Evolutionary conservation across 92 coral and sea anemone species (phyloP), one percentile per base, ranked within the genome.

Genomic region (Actinernus sp.): DNA sequence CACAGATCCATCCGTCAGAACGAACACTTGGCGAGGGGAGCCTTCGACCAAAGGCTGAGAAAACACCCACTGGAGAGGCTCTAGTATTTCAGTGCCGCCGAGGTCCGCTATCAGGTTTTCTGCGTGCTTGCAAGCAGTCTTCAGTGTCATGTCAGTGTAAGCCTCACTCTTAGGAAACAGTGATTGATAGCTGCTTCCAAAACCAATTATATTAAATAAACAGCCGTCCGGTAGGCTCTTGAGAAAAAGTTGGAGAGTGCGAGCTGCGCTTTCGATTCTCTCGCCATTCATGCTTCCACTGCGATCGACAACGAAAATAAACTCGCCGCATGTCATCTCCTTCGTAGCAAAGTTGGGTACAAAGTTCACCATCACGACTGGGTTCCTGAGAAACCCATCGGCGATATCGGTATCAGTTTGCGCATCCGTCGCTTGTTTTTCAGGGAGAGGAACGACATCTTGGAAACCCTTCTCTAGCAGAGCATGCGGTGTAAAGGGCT

Each of bases 161-260:
- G 50, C 60, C 19, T 76, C 46, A 38, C 98, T 90, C 47, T 66
- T 70, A 0, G 58, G 48, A 48, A 93, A 93, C 29, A 93, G 76
- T 43, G 65, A 66, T 63, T 65, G 37, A 76, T 66, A 90, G 2
- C 81, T 29, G 58, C 97, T 93, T 19, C 98, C 98, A 78, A 93
- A 93, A 19, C 97, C 97, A 58, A 93, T 61, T 6, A 93, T 76
- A 60, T 93, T 93, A 66, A 93, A 90, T 56, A 68, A 83, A 28
- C 98, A 93, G 30, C 87, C 92, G 9, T 81, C 86, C n/a, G 95
- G 92, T 32, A 92, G 69, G 60, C 97, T 92, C 55, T 92, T 92
- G 3, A 92, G 69, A 53, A 88, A 92, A 19, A 92, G 74, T 17
- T 81, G 86, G 30, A 92, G 85, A n/a, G 97, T 88, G 39, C 80